Base-by-base conservation (phyloP, 53 echinoderm and acorn worm genomes). In the Hippasteria phrygiana region DNA sequence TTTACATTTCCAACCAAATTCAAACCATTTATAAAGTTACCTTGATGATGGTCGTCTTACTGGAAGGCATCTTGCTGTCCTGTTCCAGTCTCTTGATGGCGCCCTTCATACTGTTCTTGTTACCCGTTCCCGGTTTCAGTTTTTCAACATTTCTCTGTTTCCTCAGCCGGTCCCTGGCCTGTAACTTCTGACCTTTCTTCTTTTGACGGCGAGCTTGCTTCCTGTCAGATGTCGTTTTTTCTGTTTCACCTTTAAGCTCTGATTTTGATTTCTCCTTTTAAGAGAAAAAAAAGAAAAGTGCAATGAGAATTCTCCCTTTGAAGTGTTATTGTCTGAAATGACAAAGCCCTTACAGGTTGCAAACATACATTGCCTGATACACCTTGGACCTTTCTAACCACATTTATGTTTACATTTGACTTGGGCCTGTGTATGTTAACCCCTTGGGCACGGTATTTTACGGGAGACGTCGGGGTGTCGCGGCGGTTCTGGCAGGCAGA, bases 221-320 rank as follows among this genome's bases (percentile, higher is more conserved):
- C 26, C 88, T 93, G 65, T 97, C 97, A 0, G 91, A 74, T 7
- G 83, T 26, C 3, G 97, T 93, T 80, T 71, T 97, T 71, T 97
- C 97, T 17, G 90, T 76, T 59, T 95, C 88, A 13, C 95, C 95
- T 75, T 95, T 97, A 39, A 97, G 38, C 74, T 97, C 97, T 11
- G 90, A 77, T 50, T 85, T 95, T 16, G 76, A 43, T 78, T 95
- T 95, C 72, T 95, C 94, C 95, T 93, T 56, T 24, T 26, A 29
- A 27, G 17, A 78, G 6, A 18, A 27, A 53, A 4, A 7, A 27
- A 78, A 78, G n/a, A n/a, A n/a, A n/a, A n/a, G n/a, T n/a, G n/a
- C n/a, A n/a, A n/a, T n/a, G n/a, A n/a, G n/a, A n/a, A n/a, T n/a
- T n/a, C n/a, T n/a, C n/a, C n/a, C n/a, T n/a, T n/a, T n/a, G n/a